Evolutionary conservation across 2,797 vertebrate genomes (phyloP), one percentile per base, ranked within the genome.

Genomic region (Podargus strigoides): DNA sequence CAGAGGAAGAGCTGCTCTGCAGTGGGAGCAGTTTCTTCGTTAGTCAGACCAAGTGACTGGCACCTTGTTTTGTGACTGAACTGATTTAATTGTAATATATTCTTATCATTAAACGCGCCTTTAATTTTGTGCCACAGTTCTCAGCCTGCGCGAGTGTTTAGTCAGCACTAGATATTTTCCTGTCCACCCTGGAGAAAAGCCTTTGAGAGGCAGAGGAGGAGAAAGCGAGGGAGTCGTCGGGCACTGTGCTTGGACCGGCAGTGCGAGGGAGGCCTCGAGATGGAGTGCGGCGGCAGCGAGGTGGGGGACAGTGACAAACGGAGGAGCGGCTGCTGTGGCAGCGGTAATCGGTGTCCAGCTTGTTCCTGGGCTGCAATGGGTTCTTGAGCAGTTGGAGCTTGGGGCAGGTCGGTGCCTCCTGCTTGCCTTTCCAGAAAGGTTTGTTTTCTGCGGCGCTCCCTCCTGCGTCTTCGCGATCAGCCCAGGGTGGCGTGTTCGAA

Each of bases 161-260:
- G 85, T 94, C 86, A 76, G 90, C 22, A 2, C 26, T 16, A 1
- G 52, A 26, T 30, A 27, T 34, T 58, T 47, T 73, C 66, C 67
- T 69, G 77, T 64, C 80, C 50, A 7, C 42, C 39, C 66, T 0
- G 4, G 28, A 46, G 69, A 69, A 67, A 69, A n/a, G 23, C 11
- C 0, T 20, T 52, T n/a, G 79, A 14, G 7, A 70, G 72, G 66
- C 59, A 47, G 70, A 37, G 58, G 81, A 60, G 37, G 47, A 3
- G 39, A 39, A n/a, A 3, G 7, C 14, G 1, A 17, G 3, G 2
- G 11, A 18, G 39, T 7, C 1, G 3, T 28, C 19, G 17, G 63
- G 49, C 10, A 10, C 39, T 22, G 62, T 28, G 7, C 26, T 69
- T 6, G 37, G 56, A 13, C 73, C 64, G 3, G 30, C 16, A 3